Percentiles rank a stretch among this genome's conserved stretches.
These are phyloP conservation scores for Rhagonycha fulva DNA, from an alignment of 2,888 invertebrate genomes.

Conservation along the genomic window DNA sequence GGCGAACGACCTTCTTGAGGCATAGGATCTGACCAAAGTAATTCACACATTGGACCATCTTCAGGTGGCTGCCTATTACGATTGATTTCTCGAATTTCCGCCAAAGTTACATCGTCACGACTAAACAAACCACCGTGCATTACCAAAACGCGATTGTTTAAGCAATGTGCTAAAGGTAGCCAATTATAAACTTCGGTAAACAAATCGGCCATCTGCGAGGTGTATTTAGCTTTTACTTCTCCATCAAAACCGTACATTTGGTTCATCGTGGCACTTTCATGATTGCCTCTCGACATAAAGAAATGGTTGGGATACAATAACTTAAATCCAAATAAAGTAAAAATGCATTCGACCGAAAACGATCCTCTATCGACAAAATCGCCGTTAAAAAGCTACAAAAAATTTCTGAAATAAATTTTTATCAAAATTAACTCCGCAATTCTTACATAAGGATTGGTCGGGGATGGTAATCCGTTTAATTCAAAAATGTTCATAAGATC, in stretches of 20 bases:
- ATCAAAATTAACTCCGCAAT: background rate
- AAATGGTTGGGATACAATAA: conserved; percentile 94
- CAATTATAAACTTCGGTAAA: conserved; percentile 99
- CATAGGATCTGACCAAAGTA: conserved; percentile 98
- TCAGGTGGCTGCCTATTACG: conserved; percentile 97
- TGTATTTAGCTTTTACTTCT: conserved; percentile 96
- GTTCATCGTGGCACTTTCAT: conserved; percentile 98
- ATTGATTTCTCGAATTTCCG: conserved; percentile 86
- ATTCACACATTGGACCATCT: conserved; percentile 95
- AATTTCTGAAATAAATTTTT: background rate
- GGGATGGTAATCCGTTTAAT: conserved; percentile 94
- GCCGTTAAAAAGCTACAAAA: conserved; percentile 85
- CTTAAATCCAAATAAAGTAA: conserved; percentile 95
- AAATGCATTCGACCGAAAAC: conserved; percentile 99
- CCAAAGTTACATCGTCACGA: conserved; percentile 89
- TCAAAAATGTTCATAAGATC: conserved; percentile 98
- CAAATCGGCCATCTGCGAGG: conserved; percentile 91
- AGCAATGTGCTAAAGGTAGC: conserved; percentile 93
- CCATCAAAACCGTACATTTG: conserved; percentile 99
- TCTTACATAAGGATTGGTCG: conserved; percentile 89
- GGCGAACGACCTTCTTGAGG: conserved; percentile 85
- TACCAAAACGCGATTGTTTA: conserved; percentile 81
- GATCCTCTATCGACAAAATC: conserved; percentile 99
- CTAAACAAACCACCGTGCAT: conserved; percentile 99
- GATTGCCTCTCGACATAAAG: conserved; percentile 98